Percentiles rank a stretch among this genome's conserved stretches.
These are phyloP conservation scores for Apostichopus parvimensis DNA, from an alignment of 35 echinoderm and acorn worm species.

Conservation along the genomic window DNA sequence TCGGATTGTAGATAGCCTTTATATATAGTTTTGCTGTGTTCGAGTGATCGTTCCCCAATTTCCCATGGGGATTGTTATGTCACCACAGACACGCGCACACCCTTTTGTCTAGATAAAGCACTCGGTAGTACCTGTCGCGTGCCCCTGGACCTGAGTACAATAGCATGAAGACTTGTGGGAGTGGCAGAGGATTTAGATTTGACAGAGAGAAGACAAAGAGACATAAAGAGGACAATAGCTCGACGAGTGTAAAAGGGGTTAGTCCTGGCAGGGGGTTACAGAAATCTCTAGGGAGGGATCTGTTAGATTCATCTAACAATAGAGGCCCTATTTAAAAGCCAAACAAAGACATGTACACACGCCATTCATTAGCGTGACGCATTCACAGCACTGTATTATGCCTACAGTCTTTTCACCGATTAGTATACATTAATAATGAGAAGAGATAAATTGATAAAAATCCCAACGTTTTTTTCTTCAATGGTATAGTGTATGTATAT, in stretches of 20 bases:
- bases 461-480: no score
- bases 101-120: not conserved
- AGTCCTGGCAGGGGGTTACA: not conserved
- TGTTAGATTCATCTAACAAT: not conserved
- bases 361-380: no score
- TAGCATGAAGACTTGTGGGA: conserved; percentile 6
- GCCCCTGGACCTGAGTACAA: not conserved
- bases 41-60: not conserved
- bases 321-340: no score
- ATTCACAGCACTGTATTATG: no score
- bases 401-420: no score
- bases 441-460: no score
- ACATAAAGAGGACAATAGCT: not conserved
- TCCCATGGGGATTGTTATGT: conserved; percentile 22
- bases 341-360: no score
- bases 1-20: no score
- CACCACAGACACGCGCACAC: not conserved
- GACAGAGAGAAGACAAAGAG: conserved; percentile 3
- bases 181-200: conserved; percentile 3
- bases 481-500: no score
- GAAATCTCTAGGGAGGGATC: not conserved
- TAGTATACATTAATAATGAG: no score
- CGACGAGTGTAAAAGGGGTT: not conserved
- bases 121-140: conserved; percentile 5
- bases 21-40: no score